Conservation (phyloP, 2,888 invertebrate species). For the Cosmorhoe ocellata region DNA sequence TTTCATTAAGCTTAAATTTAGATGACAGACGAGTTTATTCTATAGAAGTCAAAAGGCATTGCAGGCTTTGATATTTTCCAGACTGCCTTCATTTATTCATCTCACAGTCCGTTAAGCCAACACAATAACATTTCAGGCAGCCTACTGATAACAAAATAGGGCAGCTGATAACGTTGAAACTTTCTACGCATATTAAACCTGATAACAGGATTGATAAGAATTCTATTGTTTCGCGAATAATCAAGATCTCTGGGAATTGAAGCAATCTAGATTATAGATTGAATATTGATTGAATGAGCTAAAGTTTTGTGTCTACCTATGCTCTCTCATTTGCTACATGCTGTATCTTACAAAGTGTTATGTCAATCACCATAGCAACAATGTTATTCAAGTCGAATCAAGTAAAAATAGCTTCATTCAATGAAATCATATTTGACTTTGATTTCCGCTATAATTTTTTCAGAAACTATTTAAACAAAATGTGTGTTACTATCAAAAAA, state of each 20-base stretch:
- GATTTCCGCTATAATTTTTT: too few relatives aligned
- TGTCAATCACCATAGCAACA: too few relatives aligned
- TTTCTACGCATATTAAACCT: conserved; percentile 79
- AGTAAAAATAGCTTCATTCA: too few relatives aligned
- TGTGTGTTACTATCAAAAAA: too few relatives aligned
- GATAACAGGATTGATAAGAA: conserved; percentile 69
- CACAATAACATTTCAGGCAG: conserved; percentile 72
- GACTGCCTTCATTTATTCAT: conserved; percentile 28
- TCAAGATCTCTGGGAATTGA: conserved; percentile 35
- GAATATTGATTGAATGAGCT: conserved; percentile 47
- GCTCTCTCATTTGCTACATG: too few relatives aligned
- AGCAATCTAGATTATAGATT: conserved; percentile 74
- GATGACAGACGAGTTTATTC: too few relatives aligned
- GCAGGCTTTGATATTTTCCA: conserved; percentile 2
- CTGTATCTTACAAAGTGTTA: too few relatives aligned
- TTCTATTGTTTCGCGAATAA: conserved; percentile 65
- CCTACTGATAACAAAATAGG: conserved; percentile 73
- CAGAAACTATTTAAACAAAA: too few relatives aligned
- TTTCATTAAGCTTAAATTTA: too few relatives aligned
- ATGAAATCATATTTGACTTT: too few relatives aligned
- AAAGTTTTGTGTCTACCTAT: background rate
- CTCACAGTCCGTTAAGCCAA: conserved; percentile 69
- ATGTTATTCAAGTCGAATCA: too few relatives aligned
- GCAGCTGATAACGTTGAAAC: conserved; percentile 69
- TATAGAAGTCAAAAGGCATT: background rate